phyloP scores from a whole-genome alignment of 2,113 vertebrate species.

The Ochotona princeps region DNA sequence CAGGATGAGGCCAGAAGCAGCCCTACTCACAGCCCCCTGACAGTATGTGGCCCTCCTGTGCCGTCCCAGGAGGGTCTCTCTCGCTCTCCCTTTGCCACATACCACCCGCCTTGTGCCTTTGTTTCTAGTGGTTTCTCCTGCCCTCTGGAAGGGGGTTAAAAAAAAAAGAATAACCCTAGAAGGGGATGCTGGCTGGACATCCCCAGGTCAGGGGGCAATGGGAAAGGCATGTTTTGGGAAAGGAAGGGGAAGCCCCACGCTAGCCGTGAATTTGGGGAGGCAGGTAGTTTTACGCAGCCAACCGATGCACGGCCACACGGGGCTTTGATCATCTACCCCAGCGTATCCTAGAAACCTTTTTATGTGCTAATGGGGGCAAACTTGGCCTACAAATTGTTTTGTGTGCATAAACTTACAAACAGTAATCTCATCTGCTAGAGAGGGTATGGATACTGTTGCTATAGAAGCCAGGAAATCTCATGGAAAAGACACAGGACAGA shows the following conservation, averaged over 20 bases:
- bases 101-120: slow-evolving; percentile 38
- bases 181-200: neutral
- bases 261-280: slow-evolving; percentile 6
- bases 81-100: neutral
- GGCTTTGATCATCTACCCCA: neutral
- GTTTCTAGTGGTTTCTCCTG: slow-evolving; percentile 7
- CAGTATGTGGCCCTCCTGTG: slow-evolving; percentile 58
- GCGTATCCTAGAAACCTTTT: neutral
- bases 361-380: slow-evolving; percentile 19
- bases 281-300: slow-evolving; percentile 6
- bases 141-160: neutral
- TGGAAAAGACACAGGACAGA: slow-evolving; percentile 33
- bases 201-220: neutral
- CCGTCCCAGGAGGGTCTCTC: slow-evolving; percentile 32
- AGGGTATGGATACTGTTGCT: neutral
- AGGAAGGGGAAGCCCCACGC: slow-evolving; percentile 10
- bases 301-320: neutral
- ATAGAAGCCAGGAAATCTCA: slow-evolving; percentile 19
- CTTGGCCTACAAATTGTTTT: neutral
- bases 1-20: slow-evolving; percentile 54
- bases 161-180: slow-evolving; percentile 16
- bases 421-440: slow-evolving; percentile 11
- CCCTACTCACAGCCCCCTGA: slow-evolving; percentile 7
- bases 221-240: slow-evolving; percentile 30
- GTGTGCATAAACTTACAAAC: slow-evolving; percentile 32